Evolutionary conservation across 2,113 vertebrate genomes (phyloP).

Genomic region (Barnardius zonarius): DNA sequence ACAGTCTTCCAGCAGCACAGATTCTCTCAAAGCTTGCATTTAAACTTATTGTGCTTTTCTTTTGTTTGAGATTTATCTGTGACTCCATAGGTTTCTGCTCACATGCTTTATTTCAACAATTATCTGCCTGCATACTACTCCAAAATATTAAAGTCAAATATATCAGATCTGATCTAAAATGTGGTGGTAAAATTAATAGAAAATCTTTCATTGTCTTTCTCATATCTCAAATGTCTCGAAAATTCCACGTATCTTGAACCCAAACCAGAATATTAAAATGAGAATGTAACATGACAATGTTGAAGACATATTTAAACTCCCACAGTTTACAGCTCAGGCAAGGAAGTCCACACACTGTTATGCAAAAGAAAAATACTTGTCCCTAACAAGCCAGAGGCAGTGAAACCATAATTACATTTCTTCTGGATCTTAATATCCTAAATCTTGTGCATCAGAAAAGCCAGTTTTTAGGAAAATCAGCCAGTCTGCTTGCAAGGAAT

Average conservation of each 20-base stretch:
- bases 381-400: not conserved
- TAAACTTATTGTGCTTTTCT: not conserved
- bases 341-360: not conserved
- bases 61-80: not conserved
- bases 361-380: not conserved
- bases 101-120: not conserved
- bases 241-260: not conserved
- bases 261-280: not conserved
- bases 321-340: not conserved
- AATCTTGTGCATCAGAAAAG: not conserved
- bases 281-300: not conserved
- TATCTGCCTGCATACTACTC: not conserved
- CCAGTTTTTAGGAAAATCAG: not conserved
- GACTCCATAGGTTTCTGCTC: not conserved
- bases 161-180: not conserved
- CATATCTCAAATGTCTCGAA: not conserved
- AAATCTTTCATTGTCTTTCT: not conserved
- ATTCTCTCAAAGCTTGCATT: not conserved
- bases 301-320: not conserved
- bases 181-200: not conserved
- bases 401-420: not conserved
- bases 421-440: not conserved
- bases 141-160: not conserved
- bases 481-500: not conserved
- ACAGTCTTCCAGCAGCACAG: not conserved